phyloP scores from a whole-genome alignment of 2,797 vertebrate species.

The Chiloscyllium punctatum region DNA sequence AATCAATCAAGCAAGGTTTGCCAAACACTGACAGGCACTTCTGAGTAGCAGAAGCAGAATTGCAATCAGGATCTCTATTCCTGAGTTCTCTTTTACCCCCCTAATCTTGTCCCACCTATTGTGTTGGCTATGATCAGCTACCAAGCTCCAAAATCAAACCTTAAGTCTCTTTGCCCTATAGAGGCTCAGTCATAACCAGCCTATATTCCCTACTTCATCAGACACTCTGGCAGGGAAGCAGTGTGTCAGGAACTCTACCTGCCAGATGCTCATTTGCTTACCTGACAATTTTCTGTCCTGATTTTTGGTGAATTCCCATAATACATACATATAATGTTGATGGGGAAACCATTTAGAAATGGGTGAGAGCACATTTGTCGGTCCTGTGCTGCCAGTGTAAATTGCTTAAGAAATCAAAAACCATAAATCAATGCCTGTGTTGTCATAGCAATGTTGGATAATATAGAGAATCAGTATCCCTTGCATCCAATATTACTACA shows the following conservation, averaged over 20 bases:
- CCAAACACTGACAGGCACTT: neutral
- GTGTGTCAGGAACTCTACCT: neutral
- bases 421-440: neutral
- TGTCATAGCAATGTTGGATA: neutral
- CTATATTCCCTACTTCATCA: neutral
- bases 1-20: neutral
- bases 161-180: neutral
- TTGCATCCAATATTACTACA: neutral
- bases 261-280: neutral
- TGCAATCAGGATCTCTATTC: neutral
- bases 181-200: no score
- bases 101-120: neutral
- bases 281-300: neutral
- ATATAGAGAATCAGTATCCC: neutral
- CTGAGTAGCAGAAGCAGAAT: neutral
- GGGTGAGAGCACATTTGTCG: neutral
- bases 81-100: neutral
- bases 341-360: conserved; percentile 40
- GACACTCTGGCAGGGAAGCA: neutral
- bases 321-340: neutral
- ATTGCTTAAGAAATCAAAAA: neutral
- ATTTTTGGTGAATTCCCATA: neutral
- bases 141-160: neutral
- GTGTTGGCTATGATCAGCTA: neutral
- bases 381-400: neutral